phyloP scores from a whole-genome alignment of 1,140 invertebrate species.

The Anastrepha ludens region DNA sequence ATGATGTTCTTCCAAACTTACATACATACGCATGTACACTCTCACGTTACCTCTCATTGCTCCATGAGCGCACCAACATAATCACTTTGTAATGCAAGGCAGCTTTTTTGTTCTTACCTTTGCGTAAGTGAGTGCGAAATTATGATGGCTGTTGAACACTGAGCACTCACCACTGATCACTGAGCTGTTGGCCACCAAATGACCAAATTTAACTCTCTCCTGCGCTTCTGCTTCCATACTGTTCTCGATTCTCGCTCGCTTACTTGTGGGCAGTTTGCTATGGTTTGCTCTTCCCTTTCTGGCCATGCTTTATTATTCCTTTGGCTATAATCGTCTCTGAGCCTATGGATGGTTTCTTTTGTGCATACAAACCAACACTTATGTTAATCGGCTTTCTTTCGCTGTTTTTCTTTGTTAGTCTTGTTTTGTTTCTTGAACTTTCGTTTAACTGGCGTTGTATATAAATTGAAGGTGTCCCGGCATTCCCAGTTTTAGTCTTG shows the following conservation, averaged over 20 bases:
- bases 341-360: background rate
- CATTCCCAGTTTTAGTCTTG: constrained; percentile 71
- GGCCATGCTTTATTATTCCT: background rate
- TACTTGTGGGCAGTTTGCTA: background rate
- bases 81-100: background rate
- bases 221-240: background rate
- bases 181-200: background rate
- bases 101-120: background rate
- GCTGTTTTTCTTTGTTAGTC: constrained; percentile 53
- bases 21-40: too few relatives aligned
- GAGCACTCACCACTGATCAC: background rate
- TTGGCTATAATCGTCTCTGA: background rate
- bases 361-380: background rate
- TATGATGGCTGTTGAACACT: background rate
- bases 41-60: too few relatives aligned
- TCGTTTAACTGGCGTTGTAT: background rate
- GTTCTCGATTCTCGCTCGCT: constrained; percentile 28
- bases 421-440: background rate
- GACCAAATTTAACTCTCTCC: background rate
- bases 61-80: background rate
- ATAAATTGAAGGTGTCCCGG: constrained; percentile 67
- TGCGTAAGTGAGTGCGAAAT: background rate
- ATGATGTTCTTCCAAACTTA: too few relatives aligned
- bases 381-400: constrained; percentile 57
- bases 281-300: background rate